Base-by-base conservation (phyloP, 1,140 invertebrate genomes). In the Drosophila varians region DNA sequence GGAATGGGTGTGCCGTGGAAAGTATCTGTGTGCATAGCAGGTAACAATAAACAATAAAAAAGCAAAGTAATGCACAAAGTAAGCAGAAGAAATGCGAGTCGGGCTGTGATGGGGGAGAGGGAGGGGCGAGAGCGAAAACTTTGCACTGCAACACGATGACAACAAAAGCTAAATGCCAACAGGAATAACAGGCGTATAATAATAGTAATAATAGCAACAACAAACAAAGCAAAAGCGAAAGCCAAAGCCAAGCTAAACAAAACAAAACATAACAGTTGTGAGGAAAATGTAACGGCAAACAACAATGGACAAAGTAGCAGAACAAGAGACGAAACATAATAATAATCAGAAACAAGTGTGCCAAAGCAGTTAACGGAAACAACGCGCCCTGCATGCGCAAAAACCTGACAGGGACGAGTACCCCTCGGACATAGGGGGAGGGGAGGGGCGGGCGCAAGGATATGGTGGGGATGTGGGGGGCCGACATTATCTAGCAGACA, bases 341-440 rank as follows among this genome's bases (percentile, higher is more conserved):
- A 87, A 87, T 87, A 87, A 87, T 87, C 82, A 87, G 82, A 87
- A 88, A 87, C 82, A 87, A 87, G 82, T 87, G 82, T 87, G 82
- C 77, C 77, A 87, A 86, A 86, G 83, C 82, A 87, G 82, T 87
- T 87, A 87, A 87, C 82, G 82, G 82, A 87, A 87, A 82, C 77
- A 86, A 86, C 80, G 83, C 77, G 82, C 77, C 82, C 60, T 87
- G 82, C 82, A 87, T 87, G 82, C 82, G 76, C 74, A 87, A 87
- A 80, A 84, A 72, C 76, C 72, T 65, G 58, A 38, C 72, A 58
- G 70, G 74, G 68, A 77, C 69, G 78, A 77, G 77, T 54, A 53
- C 73, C 49, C 56, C 49, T 21, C 28, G n/a, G n/a, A n/a, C n/a
- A n/a, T n/a, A n/a, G n/a, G n/a, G n/a, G n/a, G n/a, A n/a, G n/a